Base-by-base conservation (phyloP, 2,797 vertebrate genomes). In the Tragopan temminckii region DNA sequence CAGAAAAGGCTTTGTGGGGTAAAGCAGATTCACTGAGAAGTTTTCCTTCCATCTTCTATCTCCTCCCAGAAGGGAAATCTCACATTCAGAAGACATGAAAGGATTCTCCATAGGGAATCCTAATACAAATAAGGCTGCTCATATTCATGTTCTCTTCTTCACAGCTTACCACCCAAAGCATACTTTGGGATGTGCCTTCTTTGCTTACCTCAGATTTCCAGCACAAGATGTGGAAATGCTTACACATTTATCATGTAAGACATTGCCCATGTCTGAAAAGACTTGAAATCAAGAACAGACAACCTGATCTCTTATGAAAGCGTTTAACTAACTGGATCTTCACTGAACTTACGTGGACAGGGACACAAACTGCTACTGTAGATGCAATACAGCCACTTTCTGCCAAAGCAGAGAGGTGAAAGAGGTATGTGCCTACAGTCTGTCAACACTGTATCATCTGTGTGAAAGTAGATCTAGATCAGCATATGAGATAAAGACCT, bases 161-260 rank as follows among this genome's bases (percentile, higher is more conserved):
- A 38, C 0, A 0, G 52, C n/a, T 35, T 86, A 67, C 43, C 33
- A 50, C 2, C 6, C 10, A 48, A 92, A 4, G 9, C 35, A 61
- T 11, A 29, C 17, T 55, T 58, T 57, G 38, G 31, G 40, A 5
- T 80, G 40, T 74, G 61, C 15, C 50, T 86, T 88, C 61, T 70
- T 75, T 18, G 14, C 52, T 77, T 19, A 70, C 7, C 2, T 7
- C 27, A 57, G 29, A 36, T 42, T 89, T 93, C 61, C 36, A 88
- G 23, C 31, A 63, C n/a, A 93, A 88, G 38, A 61, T 19, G 25
- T 4, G 4, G 31, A 10, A 9, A 15, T 40, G 36, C 14, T 63
- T 31, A 55, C 27, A 31, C 33, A 77, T 3, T 59, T 38, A 25
- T 74, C 75, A 23, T 3, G 3, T 70, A 25, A 53, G 52, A 53